A percentile compares a stretch with the other conserved stretches of the same genome.
Conservation (phyloP, 2,113 vertebrate species). For the Dasypus novemcinctus region DNA sequence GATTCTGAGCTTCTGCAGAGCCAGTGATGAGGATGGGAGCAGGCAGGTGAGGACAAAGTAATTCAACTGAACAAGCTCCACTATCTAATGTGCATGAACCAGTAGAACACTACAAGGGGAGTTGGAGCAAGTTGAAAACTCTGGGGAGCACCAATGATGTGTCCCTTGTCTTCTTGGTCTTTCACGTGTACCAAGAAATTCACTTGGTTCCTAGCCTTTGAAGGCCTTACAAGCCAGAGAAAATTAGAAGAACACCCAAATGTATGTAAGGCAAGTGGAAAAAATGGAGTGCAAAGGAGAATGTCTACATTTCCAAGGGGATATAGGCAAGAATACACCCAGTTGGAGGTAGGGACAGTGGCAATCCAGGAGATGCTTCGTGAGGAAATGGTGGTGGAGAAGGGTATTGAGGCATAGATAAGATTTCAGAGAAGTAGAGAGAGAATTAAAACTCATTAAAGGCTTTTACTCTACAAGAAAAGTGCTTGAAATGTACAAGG, state of each 20-base stretch:
- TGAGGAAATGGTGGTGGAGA: neutral
- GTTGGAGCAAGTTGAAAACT: neutral
- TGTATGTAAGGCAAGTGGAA: neutral
- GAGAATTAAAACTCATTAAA: neutral
- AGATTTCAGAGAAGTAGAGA: neutral
- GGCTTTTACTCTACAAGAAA: neutral
- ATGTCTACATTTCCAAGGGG: neutral
- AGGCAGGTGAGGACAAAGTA: neutral
- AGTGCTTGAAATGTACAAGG: neutral
- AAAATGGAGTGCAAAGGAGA: neutral
- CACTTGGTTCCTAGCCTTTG: neutral
- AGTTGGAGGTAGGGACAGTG: neutral
- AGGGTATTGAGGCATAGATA: neutral
- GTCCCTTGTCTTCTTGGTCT: neutral
- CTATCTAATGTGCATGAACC: neutral
- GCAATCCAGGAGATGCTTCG: neutral
- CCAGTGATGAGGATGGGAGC: neutral
- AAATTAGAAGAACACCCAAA: neutral
- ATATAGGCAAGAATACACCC: neutral
- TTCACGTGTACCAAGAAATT: neutral
- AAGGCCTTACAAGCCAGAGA: neutral
- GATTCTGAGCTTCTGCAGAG: neutral
- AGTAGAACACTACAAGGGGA: neutral
- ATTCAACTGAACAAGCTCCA: neutral
- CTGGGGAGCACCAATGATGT: neutral